Conservation (phyloP, 2,797 vertebrate species). For the Myotis pilosus region DNA sequence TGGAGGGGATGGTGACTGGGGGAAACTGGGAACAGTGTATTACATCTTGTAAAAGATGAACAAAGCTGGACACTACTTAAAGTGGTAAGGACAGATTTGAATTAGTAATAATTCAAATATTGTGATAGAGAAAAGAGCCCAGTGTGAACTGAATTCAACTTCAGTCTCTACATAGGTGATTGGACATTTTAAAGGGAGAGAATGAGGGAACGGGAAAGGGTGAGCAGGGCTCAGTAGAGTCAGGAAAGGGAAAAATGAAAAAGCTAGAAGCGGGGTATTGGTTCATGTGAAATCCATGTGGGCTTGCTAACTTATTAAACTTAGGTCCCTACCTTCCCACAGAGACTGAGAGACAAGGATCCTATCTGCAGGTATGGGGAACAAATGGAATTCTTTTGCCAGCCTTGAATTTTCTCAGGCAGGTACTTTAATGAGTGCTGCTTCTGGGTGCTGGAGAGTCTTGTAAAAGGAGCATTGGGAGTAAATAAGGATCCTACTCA, state of each 20-base stretch:
- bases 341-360: background rate
- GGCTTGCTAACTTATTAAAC: background rate
- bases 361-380: background rate
- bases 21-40: background rate
- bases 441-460: too few species aligned
- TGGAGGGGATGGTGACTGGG: background rate
- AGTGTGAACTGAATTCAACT: background rate
- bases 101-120: background rate
- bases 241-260: background rate
- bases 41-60: background rate
- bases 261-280: background rate
- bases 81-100: background rate
- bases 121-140: background rate
- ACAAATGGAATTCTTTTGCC: background rate
- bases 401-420: background rate
- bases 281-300: background rate
- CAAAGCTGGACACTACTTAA: background rate
- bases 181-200: background rate
- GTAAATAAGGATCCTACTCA: too few species aligned
- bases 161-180: background rate
- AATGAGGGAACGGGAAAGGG: background rate
- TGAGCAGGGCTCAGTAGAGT: background rate
- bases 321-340: background rate
- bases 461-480: too few species aligned
- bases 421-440: background rate